Evolutionary conservation across 2,888 invertebrate species (phyloP), one percentile per base, ranked within the genome.

Genomic region (Dermolepida albohirtum): DNA sequence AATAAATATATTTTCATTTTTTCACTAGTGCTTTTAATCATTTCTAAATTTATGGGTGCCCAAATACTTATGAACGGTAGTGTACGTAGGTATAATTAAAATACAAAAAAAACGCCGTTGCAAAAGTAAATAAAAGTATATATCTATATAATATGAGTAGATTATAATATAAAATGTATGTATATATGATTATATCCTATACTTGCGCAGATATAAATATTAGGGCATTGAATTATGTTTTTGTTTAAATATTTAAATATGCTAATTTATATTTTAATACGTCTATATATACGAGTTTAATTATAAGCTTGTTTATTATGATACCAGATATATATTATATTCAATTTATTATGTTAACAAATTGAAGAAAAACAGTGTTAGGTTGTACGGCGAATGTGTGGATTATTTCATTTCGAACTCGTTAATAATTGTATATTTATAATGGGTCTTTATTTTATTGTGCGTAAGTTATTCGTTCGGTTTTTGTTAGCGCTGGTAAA

Each of bases 161-260:
- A 5, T 14, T 44, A 43, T 12, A 22, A 2, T 22, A 22, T 22
- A 22, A 34, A 8, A 34, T 10, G 6, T 10, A 34, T 34, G 10
- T 34, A 6, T n/a, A 51, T 17, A 27, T n/a, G 16, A 22, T n/a
- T 22, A 11, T n/a, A 27, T 22, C 16, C 22, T 27, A 51, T 17
- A 51, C 16, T 29, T 22, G 52, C 63, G 40, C 29, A 22, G 64
- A 39, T 14, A 66, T 57, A 68, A 68, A 70, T 63, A 68, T 55
- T 47, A 41, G 57, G 34, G 27, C 47, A 39, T 49, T 55, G 57
- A 64, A 55, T 64, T 64, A 64, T 68, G 64, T 52, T 68, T 68
- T 68, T 68, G 66, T 59, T 70, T 70, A 72, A 70, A 71, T 70
- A 71, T 70, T 71, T 71, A 67, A 72, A 72, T 70, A 69, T 70